These are phyloP conservation scores for Drosophila ohnishii DNA, from an alignment of 1,140 invertebrate species.

Conservation along the genomic window DNA sequence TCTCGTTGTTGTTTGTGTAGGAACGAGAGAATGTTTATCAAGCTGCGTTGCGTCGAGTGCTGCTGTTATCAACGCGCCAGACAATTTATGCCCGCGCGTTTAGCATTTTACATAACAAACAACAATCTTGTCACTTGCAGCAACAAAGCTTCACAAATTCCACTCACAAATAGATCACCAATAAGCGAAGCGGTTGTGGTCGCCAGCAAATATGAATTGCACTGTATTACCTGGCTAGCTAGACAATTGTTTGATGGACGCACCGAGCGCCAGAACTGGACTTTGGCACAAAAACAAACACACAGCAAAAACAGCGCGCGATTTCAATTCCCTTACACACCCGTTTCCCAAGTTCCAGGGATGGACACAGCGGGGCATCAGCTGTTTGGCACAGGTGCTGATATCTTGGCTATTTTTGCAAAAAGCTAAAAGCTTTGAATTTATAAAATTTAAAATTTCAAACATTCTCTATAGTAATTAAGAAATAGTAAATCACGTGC, in stretches of 20 bases:
- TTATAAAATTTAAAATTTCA: background rate
- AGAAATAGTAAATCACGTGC: background rate
- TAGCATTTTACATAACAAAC: slow-evolving; percentile 54
- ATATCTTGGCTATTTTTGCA: background rate
- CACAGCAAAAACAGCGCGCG: slow-evolving; percentile 24
- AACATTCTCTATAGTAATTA: background rate
- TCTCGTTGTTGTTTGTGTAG: slow-evolving; percentile 17
- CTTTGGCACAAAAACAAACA: slow-evolving; percentile 28
- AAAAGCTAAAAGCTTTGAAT: background rate
- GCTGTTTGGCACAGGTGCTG: slow-evolving; percentile 17
- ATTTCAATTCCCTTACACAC: slow-evolving; percentile 18
- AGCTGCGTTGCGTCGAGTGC: slow-evolving; percentile 12
- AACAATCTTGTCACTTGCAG: slow-evolving; percentile 5
- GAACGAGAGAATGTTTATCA: slow-evolving; percentile 49
- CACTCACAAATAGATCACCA: slow-evolving; percentile 2
- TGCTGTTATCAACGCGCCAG: slow-evolving; percentile 42
- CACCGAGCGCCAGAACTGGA: slow-evolving; percentile 12
- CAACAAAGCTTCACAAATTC: background rate
- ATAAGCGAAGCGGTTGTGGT: background rate
- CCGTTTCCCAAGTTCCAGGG: slow-evolving; percentile 7
- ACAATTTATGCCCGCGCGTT: slow-evolving; percentile 22
- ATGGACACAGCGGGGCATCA: slow-evolving; percentile 7
- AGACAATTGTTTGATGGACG: slow-evolving; percentile 7
- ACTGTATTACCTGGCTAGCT: background rate
- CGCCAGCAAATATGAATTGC: background rate